Evolutionary conservation across 2,797 vertebrate genomes (phyloP).

Genomic region (Sebastes minor): DNA sequence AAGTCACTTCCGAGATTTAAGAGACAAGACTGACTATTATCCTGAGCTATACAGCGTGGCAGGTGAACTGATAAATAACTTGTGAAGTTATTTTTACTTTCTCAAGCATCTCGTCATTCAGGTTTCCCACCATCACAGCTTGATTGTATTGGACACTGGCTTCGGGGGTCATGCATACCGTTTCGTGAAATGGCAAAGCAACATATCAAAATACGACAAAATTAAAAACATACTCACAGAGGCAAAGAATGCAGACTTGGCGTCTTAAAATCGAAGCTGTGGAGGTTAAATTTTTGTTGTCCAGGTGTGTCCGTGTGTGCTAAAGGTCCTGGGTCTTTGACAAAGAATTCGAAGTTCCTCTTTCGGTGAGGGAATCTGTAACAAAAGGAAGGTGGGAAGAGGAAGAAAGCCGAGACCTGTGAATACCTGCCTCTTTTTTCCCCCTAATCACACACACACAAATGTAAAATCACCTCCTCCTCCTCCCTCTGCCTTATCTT

Average conservation of each 20-base stretch:
- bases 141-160: neutral
- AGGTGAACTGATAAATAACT: neutral
- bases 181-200: neutral
- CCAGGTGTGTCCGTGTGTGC: neutral
- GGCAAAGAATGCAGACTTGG: neutral
- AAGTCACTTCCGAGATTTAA: neutral
- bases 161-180: neutral
- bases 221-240: constrained; percentile 44
- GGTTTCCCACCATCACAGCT: constrained; percentile 3
- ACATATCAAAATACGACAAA: neutral
- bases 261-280: neutral
- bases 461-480: neutral
- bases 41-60: neutral
- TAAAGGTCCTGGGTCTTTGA: neutral
- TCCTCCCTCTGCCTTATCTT: constrained; percentile 28
- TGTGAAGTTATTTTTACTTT: neutral
- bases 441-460: neutral
- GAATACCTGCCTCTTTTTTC: constrained; percentile 50
- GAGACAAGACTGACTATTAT: neutral
- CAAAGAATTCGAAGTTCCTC: constrained; percentile 19
- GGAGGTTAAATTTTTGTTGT: neutral
- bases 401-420: constrained; percentile 57
- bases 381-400: constrained; percentile 50
- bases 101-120: constrained; percentile 19
- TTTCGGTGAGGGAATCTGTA: constrained; percentile 31